These are phyloP conservation scores for Caenorhabditis drosophilae DNA, from an alignment of 2,888 invertebrate species.

Conservation along the genomic window DNA sequence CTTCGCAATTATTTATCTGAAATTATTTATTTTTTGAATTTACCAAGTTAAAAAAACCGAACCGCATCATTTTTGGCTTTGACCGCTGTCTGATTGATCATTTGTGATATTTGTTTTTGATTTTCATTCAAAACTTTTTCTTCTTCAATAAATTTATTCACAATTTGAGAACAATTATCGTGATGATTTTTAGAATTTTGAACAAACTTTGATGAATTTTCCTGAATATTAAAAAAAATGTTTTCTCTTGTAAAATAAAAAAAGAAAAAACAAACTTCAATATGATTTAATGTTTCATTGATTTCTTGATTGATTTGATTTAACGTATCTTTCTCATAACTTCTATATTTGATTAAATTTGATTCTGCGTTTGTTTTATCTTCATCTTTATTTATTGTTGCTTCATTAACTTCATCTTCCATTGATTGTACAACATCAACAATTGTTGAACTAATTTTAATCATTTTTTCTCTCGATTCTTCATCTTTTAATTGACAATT, in stretches of 20 bases:
- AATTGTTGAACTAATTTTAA: conserved; percentile 5
- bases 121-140: not conserved
- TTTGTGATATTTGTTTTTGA: not conserved
- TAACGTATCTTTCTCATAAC: not conserved
- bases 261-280: not conserved
- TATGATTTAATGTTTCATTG: not conserved
- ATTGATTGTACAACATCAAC: conserved; percentile 10
- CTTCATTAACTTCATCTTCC: conserved; percentile 13
- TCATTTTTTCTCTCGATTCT: conserved; percentile 4
- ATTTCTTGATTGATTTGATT: not conserved
- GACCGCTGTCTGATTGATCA: not conserved
- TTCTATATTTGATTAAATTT: not conserved
- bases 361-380: not conserved
- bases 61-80: not conserved
- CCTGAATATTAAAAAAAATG: too few relatives aligned
- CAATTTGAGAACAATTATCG: too few relatives aligned
- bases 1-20: not conserved
- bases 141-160: not conserved
- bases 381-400: conserved; percentile 5
- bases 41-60: not conserved
- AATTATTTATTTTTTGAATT: not conserved
- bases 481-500: conserved; percentile 4
- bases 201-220: not conserved
- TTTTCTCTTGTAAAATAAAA: too few relatives aligned
- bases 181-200: not conserved